Evolutionary conservation across 2,888 invertebrate genomes (phyloP), one percentile per base, ranked within the genome.

Genomic region (Branchellion lobata): DNA sequence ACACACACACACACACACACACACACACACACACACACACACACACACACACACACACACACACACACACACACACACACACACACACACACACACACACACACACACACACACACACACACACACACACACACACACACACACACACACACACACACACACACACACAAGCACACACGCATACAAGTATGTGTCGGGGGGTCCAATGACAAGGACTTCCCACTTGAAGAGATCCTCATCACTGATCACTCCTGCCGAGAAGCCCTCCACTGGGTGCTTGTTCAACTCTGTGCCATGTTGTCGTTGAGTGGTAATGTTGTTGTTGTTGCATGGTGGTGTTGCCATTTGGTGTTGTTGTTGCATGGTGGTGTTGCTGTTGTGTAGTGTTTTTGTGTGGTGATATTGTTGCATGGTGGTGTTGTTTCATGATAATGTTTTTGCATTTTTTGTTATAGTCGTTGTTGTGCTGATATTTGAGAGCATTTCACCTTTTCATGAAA

Each of bases 151-250:
- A 65, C 24, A 29, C 65, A 65, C 65, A 65, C 65, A 27, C 65
- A 27, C 65, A 65, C 29, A 29, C 65, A 65, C 65, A 65, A n/a
- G n/a, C n/a, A n/a, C n/a, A n/a, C n/a, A n/a, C n/a, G 80, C 95
- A 93, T 91, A 97, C 96, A 96, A 99, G 86, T 96, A 91, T 84
- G 98, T 98, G 90, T 99, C 98, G 88, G 97, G 96, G 88, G 99
- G 98, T 86, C 99, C 99, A 90, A 98, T 97, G 88, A 99, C 97
- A 86, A 99, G 92, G 85, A 99, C 97, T 91, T 98, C 97, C 99
- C 99, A 99, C 91, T 94, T 92, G 90, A 95, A 99, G 89, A 99
- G 96, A 90, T 99, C 97, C 92, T 95, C 94, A 91, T 99, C 99
- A 90, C 99, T 97, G 89, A 97, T 95, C 85, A 99, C 91, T 85